A percentile compares a stretch with the other conserved stretches of the same genome.
phyloP scores from a whole-genome alignment of 2,888 invertebrate genomes.

The Liodrosophila aerea region DNA sequence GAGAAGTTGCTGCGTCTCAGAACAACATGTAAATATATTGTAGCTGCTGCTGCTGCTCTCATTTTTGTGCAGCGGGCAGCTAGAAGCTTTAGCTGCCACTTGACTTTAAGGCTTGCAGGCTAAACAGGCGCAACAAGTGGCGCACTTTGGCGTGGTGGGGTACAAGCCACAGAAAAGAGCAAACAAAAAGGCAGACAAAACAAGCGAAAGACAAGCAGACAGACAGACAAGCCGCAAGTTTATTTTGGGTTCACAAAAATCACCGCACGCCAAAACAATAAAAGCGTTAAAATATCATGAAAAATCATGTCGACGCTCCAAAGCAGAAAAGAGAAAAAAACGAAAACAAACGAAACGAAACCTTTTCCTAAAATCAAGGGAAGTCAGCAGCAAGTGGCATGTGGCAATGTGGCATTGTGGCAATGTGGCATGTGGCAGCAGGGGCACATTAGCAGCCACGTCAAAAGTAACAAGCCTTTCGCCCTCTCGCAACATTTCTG shows the following conservation, averaged over 20 bases:
- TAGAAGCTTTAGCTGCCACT: conserved; percentile 28
- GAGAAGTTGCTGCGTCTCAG: conserved; percentile 37
- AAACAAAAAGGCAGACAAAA: conserved; percentile 5
- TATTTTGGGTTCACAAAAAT: conserved; percentile 52
- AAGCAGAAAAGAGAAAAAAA: conserved; percentile 43
- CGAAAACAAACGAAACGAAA: background rate
- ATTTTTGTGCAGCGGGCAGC: conserved; percentile 45
- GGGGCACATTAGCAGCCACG: conserved; percentile 62
- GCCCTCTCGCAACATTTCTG: conserved; percentile 32
- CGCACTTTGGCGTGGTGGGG: conserved; percentile 38
- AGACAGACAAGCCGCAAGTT: conserved; percentile 20
- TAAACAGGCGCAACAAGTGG: conserved; percentile 58
- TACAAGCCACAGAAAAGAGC: conserved; percentile 18
- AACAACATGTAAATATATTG: conserved; percentile 54
- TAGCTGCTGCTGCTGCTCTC: conserved; percentile 27
- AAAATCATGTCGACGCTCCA: conserved; percentile 74
- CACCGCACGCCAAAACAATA: conserved; percentile 68
- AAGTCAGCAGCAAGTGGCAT: conserved; percentile 9
- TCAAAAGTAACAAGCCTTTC: conserved; percentile 49
- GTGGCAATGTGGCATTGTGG: conserved; percentile 10
- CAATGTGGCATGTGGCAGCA: conserved; percentile 15
- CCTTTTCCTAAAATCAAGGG: background rate
- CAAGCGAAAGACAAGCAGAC: conserved; percentile 5
- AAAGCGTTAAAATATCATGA: conserved; percentile 72
- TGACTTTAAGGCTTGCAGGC: conserved; percentile 61